Conservation (phyloP, 2,888 invertebrate species). For the Lypha dubia region DNA sequence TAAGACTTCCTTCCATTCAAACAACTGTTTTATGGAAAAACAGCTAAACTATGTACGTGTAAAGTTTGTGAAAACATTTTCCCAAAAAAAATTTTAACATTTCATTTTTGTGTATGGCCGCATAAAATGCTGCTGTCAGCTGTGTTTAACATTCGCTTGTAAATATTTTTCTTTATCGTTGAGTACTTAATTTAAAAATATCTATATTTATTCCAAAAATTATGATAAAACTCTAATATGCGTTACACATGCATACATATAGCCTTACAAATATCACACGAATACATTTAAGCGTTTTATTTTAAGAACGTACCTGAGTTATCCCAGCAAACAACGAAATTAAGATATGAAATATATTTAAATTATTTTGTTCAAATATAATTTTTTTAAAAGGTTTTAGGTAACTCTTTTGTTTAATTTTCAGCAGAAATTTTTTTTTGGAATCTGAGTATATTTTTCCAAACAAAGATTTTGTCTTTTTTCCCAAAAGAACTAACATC, state of each 20-base stretch:
- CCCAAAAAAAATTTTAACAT: background rate
- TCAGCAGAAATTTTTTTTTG: too few species aligned
- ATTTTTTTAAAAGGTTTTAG: too few species aligned
- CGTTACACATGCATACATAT: slow-evolving; percentile 2
- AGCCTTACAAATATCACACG: slow-evolving; percentile 19
- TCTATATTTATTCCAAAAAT: background rate
- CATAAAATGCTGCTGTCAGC: slow-evolving; percentile 28
- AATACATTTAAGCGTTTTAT: background rate
- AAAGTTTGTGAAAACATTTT: too few species aligned
- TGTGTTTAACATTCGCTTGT: slow-evolving; percentile 20
- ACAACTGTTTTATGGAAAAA: background rate
- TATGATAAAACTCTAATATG: background rate
- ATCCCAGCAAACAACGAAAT: background rate
- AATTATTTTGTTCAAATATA: too few species aligned
- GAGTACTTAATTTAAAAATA: background rate
- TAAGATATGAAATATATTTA: background rate
- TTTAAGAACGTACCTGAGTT: background rate
- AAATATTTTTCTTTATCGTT: slow-evolving; percentile 63
- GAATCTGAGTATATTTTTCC: too few species aligned
- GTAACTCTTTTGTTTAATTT: too few species aligned
- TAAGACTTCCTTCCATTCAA: too few species aligned
- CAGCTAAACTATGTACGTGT: too few species aligned
- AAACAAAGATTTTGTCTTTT: too few species aligned
- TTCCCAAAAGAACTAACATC: too few species aligned
- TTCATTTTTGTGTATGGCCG: background rate